These are phyloP conservation scores for Rhinoraja longicauda DNA, from an alignment of 2,797 vertebrate genomes.

Conservation along the genomic window DNA sequence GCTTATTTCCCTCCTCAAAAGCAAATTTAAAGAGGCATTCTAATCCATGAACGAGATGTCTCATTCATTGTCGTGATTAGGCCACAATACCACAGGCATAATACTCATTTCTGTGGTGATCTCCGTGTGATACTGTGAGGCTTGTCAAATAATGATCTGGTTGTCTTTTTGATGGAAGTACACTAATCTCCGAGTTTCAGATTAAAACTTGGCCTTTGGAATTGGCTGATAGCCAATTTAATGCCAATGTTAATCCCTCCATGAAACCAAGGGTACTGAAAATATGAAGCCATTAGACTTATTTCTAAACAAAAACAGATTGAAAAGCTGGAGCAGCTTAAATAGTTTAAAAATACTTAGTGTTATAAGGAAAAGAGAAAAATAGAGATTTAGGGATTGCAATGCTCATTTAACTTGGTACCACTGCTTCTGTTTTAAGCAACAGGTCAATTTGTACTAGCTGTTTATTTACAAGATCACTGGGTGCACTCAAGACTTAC, in stretches of 20 bases:
- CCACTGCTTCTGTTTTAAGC: no score
- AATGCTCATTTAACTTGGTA: no score
- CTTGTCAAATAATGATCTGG: background rate
- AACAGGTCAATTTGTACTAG: no score
- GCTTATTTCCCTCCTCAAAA: background rate
- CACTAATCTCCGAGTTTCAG: background rate
- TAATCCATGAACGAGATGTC: background rate
- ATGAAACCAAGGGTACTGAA: background rate
- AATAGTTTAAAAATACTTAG: background rate
- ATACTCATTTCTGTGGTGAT: background rate
- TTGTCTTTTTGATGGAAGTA: background rate
- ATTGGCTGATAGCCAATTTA: background rate
- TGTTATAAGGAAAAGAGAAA: background rate
- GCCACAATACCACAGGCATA: background rate
- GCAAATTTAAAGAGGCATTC: background rate
- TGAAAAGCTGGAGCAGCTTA: background rate
- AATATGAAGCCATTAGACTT: background rate
- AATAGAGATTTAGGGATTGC: background rate
- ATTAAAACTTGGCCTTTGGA: background rate
- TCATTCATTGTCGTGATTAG: background rate
- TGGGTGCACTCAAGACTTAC: no score
- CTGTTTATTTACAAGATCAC: no score
- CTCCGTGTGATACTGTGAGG: background rate
- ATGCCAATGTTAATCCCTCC: background rate
- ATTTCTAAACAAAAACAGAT: background rate